Evolutionary conservation across 1,140 invertebrate species (phyloP).

Genomic region (Rhagoletis zephyria): DNA sequence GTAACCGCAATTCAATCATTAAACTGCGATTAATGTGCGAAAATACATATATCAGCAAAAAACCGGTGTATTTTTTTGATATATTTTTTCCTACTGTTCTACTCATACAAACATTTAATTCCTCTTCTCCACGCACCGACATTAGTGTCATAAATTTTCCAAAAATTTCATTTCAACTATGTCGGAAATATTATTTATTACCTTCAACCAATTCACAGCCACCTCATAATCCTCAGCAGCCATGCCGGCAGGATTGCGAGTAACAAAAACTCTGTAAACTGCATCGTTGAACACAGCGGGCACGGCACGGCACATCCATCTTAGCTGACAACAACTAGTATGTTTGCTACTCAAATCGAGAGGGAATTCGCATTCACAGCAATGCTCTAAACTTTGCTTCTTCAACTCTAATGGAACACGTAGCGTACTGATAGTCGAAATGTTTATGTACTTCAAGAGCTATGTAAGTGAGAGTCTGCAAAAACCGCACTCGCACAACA

Average conservation of each 20-base stretch:
- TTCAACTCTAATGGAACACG: background rate
- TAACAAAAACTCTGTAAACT: background rate
- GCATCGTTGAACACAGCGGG: background rate
- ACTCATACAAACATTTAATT: too few species aligned
- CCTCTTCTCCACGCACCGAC: background rate
- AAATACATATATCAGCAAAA: background rate
- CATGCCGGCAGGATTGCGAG: background rate
- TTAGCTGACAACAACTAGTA: background rate
- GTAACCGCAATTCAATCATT: background rate
- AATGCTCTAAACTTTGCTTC: background rate
- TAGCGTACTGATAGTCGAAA: background rate
- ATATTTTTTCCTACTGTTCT: background rate
- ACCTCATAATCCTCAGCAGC: background rate
- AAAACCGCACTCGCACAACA: too few species aligned
- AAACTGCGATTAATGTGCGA: background rate
- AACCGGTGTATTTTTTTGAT: background rate
- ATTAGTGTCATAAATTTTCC: background rate
- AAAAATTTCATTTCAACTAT: background rate
- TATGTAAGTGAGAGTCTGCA: too few species aligned
- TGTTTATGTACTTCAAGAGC: background rate
- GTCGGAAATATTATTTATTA: background rate
- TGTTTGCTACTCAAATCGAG: background rate
- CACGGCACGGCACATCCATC: background rate
- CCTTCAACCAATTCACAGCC: background rate
- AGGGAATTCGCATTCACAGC: background rate